A percentile compares a stretch with the other conserved stretches of the same genome.
Evolutionary conservation across 2,113 vertebrate genomes (phyloP).

Genomic region (Rhea americana): DNA sequence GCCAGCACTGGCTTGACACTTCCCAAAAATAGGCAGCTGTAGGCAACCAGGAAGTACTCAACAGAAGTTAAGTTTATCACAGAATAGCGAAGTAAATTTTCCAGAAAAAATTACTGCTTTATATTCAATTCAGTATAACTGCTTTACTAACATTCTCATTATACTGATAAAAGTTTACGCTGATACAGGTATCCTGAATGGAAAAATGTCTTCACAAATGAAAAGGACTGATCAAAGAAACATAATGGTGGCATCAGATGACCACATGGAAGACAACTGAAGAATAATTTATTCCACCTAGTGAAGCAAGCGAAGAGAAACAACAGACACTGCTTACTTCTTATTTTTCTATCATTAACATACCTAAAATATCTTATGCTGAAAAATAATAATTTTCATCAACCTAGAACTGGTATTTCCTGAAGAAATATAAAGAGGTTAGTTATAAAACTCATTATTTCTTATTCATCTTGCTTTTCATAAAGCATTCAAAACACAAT

Average conservation of each 20-base stretch:
- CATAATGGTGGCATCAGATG: not conserved
- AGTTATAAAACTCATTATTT: not conserved
- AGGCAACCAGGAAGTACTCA: not conserved
- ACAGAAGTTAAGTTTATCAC: not conserved
- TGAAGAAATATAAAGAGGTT: not conserved
- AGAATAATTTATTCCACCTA: not conserved
- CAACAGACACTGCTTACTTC: not conserved
- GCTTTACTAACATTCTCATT: not conserved
- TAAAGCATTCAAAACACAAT: not conserved
- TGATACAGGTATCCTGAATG: rapidly evolving
- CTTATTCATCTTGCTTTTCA: not conserved
- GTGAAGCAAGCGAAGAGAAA: not conserved
- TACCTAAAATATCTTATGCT: not conserved
- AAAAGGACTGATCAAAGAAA: not conserved
- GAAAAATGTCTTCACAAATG: not conserved
- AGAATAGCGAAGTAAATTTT: not conserved
- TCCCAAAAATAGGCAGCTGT: not conserved
- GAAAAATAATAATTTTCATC: not conserved
- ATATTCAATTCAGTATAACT: not conserved
- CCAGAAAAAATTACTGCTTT: not conserved
- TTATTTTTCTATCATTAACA: not conserved
- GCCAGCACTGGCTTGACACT: not conserved
- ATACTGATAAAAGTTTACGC: not conserved
- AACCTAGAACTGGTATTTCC: not conserved
- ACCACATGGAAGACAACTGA: not conserved